A percentile compares a stretch with the other conserved stretches of the same genome.
These are phyloP conservation scores for Elgaria multicarinata DNA, from an alignment of 2,113 vertebrate species.

Conservation along the genomic window DNA sequence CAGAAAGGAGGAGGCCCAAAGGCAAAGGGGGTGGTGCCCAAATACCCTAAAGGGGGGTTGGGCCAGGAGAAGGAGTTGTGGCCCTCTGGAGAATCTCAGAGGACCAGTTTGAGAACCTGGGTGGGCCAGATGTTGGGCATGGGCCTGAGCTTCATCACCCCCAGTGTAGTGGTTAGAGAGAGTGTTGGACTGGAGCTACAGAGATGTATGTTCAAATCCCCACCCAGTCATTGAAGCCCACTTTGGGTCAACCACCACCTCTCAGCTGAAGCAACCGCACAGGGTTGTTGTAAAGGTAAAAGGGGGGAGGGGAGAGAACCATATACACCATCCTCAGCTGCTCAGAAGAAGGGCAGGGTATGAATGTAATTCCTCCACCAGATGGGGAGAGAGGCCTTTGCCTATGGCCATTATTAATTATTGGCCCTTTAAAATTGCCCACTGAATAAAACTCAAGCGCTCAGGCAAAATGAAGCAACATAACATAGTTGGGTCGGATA, in stretches of 20 bases:
- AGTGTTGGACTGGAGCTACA: background rate
- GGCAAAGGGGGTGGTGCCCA: too few relatives aligned
- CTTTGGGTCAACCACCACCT: background rate
- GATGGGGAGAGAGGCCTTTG: background rate
- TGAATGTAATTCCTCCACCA: background rate
- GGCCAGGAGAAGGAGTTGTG: too few relatives aligned
- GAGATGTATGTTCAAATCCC: background rate
- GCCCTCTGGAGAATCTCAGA: too few relatives aligned
- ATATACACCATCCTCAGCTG: background rate
- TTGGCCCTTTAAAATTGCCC: background rate
- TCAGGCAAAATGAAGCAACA: background rate
- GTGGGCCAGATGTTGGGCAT: too few relatives aligned
- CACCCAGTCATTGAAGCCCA: background rate
- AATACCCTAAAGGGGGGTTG: too few relatives aligned
- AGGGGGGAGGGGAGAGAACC: background rate
- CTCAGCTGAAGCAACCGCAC: background rate
- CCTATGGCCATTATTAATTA: background rate
- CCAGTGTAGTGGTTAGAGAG: background rate
- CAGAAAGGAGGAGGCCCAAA: too few relatives aligned
- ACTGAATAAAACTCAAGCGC: background rate
- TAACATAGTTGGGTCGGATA: background rate
- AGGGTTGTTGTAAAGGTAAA: background rate
- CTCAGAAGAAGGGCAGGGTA: background rate
- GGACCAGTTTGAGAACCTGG: too few relatives aligned
- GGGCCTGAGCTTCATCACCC: too few relatives aligned